A percentile compares a stretch with the other conserved stretches of the same genome.
Evolutionary conservation across 1,140 invertebrate genomes (phyloP).

Genomic region (Ceratosolen fusciceps): DNA sequence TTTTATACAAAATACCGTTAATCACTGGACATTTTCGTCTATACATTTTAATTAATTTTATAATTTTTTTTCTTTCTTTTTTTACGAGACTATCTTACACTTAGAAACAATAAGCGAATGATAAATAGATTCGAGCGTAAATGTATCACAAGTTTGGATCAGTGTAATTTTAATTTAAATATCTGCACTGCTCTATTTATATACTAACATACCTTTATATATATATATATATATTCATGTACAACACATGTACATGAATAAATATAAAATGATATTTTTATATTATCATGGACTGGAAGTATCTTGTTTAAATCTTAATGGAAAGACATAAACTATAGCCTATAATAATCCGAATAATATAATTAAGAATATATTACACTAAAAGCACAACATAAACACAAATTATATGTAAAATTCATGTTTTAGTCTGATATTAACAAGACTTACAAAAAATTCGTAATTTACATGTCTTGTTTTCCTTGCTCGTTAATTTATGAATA

Average conservation of each 20-base stretch:
- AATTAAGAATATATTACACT: conserved; percentile 35
- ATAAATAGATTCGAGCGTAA: conserved; percentile 54
- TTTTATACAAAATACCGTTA: conserved; percentile 57
- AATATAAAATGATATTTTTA: conserved; percentile 28
- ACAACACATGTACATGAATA: conserved; percentile 20
- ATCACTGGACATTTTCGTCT: conserved; percentile 53
- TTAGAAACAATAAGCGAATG: conserved; percentile 50
- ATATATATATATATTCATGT: conserved; percentile 30
- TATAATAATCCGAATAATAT: conserved; percentile 10
- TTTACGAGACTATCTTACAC: conserved; percentile 52
- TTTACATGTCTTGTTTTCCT: too few relatives aligned
- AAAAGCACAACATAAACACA: conserved; percentile 41
- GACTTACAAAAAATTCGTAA: background rate
- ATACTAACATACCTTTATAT: conserved; percentile 30
- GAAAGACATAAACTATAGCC: conserved; percentile 30
- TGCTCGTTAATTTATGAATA: too few relatives aligned
- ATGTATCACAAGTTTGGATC: conserved; percentile 59
- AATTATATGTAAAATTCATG: conserved; percentile 24
- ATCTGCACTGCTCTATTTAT: conserved; percentile 44
- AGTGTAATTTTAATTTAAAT: conserved; percentile 54
- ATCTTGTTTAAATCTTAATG: conserved; percentile 27
- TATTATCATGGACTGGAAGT: conserved; percentile 42
- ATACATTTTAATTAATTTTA: conserved; percentile 37
- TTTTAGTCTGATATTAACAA: conserved; percentile 35
- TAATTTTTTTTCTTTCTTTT: too few relatives aligned